These are phyloP conservation scores for western clawed frog (Xenopus tropicalis) DNA, from an alignment of 2,113 vertebrate genomes.

Conservation along the genomic window UCB_Xtro_10.0 CM004447.2:60593501-60594000, in stretches of 20 bases:
- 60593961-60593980: constrained; percentile 64
- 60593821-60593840: constrained; percentile 74
- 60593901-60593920: constrained; percentile 72
- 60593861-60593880: constrained; percentile 80
- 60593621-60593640: too few relatives aligned
- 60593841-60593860: constrained; percentile 72
- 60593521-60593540: too few relatives aligned
- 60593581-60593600: too few relatives aligned
- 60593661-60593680: too few relatives aligned
- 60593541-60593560: too few relatives aligned
- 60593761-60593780: constrained; percentile 86
- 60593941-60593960: constrained; percentile 63
- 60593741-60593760: constrained; percentile 98
- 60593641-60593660: too few relatives aligned
- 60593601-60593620: too few relatives aligned
- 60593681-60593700: constrained; percentile 64
- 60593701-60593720: constrained; percentile 67
- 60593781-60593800: constrained; percentile 76
- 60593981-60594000: constrained; percentile 65
- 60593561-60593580: too few relatives aligned
- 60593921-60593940: constrained; percentile 71
- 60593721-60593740: constrained; percentile 93
- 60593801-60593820: constrained; percentile 91
- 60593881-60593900: constrained; percentile 74
- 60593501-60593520: too few relatives aligned